Conservation (phyloP, 2,888 invertebrate species). For the Agrotis segetum region DNA sequence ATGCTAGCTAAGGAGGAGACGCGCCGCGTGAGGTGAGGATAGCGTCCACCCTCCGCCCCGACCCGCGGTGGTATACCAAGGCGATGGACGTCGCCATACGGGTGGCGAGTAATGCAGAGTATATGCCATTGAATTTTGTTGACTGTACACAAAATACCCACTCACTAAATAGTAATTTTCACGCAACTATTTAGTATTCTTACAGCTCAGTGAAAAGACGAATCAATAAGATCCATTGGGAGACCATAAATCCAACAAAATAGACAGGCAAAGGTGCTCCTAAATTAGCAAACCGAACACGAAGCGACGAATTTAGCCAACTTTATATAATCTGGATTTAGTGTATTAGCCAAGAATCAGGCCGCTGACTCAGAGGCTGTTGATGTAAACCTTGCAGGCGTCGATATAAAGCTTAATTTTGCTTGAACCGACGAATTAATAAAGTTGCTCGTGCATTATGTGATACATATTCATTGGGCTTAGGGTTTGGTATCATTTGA, state of each 20-base stretch:
- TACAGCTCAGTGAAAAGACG: neutral
- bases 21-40: too few relatives aligned
- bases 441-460: conserved; percentile 53
- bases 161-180: too few relatives aligned
- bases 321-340: conserved; percentile 56
- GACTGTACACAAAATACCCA: too few relatives aligned
- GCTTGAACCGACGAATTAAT: conserved; percentile 38
- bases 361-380: conserved; percentile 20
- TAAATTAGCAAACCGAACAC: conserved; percentile 39
- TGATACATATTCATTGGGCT: conserved; percentile 64
- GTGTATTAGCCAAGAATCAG: conserved; percentile 55
- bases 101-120: too few relatives aligned
- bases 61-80: too few relatives aligned
- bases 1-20: too few relatives aligned
- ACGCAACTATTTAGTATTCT: neutral
- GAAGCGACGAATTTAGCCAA: conserved; percentile 33
- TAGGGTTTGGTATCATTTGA: conserved; percentile 37
- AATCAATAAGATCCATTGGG: neutral
- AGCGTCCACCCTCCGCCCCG: too few relatives aligned
- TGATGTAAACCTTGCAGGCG: conserved; percentile 13
- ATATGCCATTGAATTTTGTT: too few relatives aligned
- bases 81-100: too few relatives aligned
- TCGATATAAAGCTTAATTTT: conserved; percentile 38
- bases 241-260: conserved; percentile 20
- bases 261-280: conserved; percentile 36